Evolutionary conservation across 2,888 invertebrate genomes (phyloP).

Genomic region (Eupithecia abbreviata): DNA sequence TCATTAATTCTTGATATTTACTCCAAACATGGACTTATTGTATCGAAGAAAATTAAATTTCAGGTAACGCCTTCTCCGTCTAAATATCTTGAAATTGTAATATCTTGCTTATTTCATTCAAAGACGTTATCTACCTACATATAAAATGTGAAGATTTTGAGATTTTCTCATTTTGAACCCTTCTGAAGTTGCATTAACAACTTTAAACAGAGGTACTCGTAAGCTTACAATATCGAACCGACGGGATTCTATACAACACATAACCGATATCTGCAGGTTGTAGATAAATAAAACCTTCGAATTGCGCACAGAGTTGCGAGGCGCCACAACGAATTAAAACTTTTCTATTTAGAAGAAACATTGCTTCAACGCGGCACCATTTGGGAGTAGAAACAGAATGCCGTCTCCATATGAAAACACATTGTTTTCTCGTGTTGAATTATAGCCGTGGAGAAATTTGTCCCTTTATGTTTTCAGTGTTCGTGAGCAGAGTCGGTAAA

Average conservation of each 20-base stretch:
- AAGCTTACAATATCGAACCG: background rate
- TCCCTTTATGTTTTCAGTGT: slow-evolving; percentile 50
- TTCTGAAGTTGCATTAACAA: background rate
- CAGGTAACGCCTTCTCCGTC: no score
- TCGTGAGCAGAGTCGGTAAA: slow-evolving; percentile 48
- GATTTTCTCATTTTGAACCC: no score
- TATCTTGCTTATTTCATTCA: no score
- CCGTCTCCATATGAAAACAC: slow-evolving; percentile 54
- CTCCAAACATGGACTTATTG: no score
- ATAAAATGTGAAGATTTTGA: no score
- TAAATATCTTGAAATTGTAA: no score
- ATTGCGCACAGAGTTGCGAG: slow-evolving; percentile 31
- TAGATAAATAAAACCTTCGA: slow-evolving; percentile 9
- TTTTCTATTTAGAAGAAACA: slow-evolving; percentile 71
- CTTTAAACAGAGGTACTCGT: slow-evolving; percentile 7
- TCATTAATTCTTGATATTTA: no score
- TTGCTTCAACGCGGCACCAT: slow-evolving; percentile 52
- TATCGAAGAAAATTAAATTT: no score
- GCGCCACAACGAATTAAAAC: slow-evolving; percentile 70
- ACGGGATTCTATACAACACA: background rate
- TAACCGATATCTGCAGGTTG: slow-evolving; percentile 6
- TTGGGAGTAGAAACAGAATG: slow-evolving; percentile 55
- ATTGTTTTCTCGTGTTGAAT: slow-evolving; percentile 60
- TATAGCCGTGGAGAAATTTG: slow-evolving; percentile 53
- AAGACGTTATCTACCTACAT: no score